Evolutionary conservation across 2,888 invertebrate genomes (phyloP).

Genomic region (Amitus sp.): DNA sequence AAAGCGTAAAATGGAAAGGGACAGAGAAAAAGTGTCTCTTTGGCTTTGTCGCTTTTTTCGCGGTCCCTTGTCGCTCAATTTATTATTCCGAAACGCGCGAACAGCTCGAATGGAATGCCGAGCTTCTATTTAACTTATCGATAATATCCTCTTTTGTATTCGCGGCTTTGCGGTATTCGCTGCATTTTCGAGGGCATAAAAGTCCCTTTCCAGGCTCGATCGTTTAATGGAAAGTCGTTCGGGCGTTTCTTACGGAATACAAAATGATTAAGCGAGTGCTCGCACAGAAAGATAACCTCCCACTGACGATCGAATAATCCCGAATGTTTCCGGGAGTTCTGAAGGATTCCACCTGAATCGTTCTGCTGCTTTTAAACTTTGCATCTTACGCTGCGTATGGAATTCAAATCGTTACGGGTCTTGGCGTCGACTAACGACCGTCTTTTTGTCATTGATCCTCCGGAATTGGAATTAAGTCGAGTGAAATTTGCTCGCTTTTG

Average conservation of each 20-base stretch:
- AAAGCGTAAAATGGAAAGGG: constrained; percentile 41
- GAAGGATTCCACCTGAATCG: constrained; percentile 8
- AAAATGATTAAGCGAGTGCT: constrained; percentile 37
- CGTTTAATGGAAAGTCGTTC: constrained; percentile 39
- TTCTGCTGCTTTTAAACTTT: constrained; percentile 1
- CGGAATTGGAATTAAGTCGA: no score
- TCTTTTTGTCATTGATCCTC: no score
- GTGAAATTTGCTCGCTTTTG: no score
- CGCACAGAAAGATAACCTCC: constrained; percentile 32
- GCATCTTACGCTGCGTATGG: background rate
- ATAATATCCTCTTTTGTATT: constrained; percentile 14
- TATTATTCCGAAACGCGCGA: constrained; percentile 31
- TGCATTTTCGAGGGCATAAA: constrained; percentile 34
- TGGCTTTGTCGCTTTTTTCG: constrained; percentile 16
- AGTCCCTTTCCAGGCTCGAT: constrained; percentile 31
- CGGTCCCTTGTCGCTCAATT: constrained; percentile 17
- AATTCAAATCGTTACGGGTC: constrained; percentile 5
- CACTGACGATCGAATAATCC: constrained; percentile 32
- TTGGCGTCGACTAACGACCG: background rate
- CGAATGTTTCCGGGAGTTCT: constrained; percentile 14
- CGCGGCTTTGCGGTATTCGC: constrained; percentile 25
- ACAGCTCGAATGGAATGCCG: constrained; percentile 24
- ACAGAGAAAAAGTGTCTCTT: constrained; percentile 8
- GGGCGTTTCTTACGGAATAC: constrained; percentile 32
- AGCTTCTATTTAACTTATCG: constrained; percentile 29